Percentiles rank a stretch among this genome's conserved stretches.
phyloP scores from a whole-genome alignment of 2,888 invertebrate species.

The Notocelia uddmanniana region DNA sequence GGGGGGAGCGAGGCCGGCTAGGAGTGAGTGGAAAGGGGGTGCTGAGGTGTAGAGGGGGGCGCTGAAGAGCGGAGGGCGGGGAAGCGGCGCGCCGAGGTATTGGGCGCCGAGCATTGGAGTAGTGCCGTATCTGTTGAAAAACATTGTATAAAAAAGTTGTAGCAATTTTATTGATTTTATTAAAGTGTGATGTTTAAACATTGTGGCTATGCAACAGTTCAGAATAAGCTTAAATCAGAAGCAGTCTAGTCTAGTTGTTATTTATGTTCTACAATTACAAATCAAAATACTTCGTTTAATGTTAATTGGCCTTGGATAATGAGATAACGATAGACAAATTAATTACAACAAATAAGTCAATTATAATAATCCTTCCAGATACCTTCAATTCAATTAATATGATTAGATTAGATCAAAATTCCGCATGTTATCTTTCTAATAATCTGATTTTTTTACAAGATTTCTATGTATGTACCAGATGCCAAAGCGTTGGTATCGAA shows the following conservation, averaged over 20 bases:
- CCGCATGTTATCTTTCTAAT: slow-evolving; percentile 34
- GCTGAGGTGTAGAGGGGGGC: slow-evolving; percentile 88
- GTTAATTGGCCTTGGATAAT: not conserved
- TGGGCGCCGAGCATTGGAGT: slow-evolving; percentile 75
- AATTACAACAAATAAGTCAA: slow-evolving; percentile 10
- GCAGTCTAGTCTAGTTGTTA: no score
- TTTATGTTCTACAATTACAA: no score
- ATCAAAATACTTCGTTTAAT: not conserved
- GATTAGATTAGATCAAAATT: not conserved
- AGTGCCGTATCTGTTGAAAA: slow-evolving; percentile 68
- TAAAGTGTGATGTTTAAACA: not conserved
- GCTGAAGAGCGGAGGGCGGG: slow-evolving; percentile 84
- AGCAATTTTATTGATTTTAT: not conserved
- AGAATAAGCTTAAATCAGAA: no score
- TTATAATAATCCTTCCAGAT: slow-evolving; percentile 7
- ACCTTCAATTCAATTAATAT: not conserved
- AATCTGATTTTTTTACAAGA: not conserved
- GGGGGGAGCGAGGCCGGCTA: slow-evolving; percentile 79
- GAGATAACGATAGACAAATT: not conserved
- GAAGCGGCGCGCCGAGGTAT: slow-evolving; percentile 82
- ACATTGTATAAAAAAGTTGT: not conserved
- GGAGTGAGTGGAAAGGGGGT: slow-evolving; percentile 77
- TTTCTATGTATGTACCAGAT: no score
- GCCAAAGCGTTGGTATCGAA: no score
- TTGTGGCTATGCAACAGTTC: not conserved